Evolutionary conservation across 2,888 invertebrate species (phyloP).

Genomic region (Agrilus mali): DNA sequence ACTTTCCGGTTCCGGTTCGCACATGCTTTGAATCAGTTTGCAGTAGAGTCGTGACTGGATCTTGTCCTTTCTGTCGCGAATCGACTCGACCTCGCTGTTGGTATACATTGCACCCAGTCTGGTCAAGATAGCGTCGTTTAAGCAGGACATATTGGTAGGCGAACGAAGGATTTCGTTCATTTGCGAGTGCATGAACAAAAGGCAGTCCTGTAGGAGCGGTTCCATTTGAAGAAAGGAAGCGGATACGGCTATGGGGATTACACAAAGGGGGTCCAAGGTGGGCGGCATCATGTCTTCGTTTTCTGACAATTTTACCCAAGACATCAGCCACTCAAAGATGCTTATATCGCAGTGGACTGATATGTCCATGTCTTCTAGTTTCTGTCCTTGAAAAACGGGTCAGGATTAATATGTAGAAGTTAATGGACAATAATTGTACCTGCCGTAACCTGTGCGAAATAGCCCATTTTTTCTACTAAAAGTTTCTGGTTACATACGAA

Average conservation of each 20-base stretch:
- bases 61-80: slow-evolving; percentile 81
- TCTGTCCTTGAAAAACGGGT: slow-evolving; percentile 40
- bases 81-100: slow-evolving; percentile 71
- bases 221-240: slow-evolving; percentile 94
- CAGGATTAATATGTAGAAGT: not conserved
- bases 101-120: slow-evolving; percentile 79
- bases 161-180: slow-evolving; percentile 79
- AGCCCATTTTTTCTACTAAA: slow-evolving; percentile 85
- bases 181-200: slow-evolving; percentile 74
- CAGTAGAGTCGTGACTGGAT: slow-evolving; percentile 74
- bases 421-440: slow-evolving; percentile 31
- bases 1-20: slow-evolving; percentile 63
- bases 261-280: slow-evolving; percentile 63
- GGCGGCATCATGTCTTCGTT: slow-evolving; percentile 46
- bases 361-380: slow-evolving; percentile 85
- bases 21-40: slow-evolving; percentile 66
- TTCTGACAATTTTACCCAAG: slow-evolving; percentile 78
- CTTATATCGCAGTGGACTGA: slow-evolving; percentile 93
- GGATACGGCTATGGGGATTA: slow-evolving; percentile 81
- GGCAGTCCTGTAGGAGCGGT: slow-evolving; percentile 71
- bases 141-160: slow-evolving; percentile 74
- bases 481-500: slow-evolving; percentile 80
- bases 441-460: slow-evolving; percentile 81
- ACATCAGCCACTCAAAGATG: slow-evolving; percentile 94
- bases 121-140: slow-evolving; percentile 65